Evolutionary conservation across 92 coral and sea anemone genomes (phyloP).

Genomic region (Siderastrea siderea): DNA sequence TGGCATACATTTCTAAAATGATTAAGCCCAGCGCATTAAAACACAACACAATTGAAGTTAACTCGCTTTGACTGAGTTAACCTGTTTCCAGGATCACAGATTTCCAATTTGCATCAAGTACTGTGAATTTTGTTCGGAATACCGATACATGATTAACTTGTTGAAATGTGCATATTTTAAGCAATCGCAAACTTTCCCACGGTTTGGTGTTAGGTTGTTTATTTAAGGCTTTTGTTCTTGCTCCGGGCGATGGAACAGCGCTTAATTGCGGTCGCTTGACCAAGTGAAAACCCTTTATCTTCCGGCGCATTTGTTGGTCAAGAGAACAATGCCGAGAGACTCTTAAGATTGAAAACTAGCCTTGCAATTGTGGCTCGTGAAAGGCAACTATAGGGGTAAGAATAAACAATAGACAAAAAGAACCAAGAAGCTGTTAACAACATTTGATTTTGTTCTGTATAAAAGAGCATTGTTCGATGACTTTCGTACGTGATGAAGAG

Average conservation of each 20-base stretch:
- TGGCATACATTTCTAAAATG: slow-evolving; percentile 19
- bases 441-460: background rate
- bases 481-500: background rate
- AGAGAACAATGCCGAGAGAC: slow-evolving; percentile 9
- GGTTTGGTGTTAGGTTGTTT: slow-evolving; percentile 37
- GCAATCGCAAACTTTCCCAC: slow-evolving; percentile 55
- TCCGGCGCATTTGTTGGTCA: slow-evolving; percentile 32
- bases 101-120: background rate
- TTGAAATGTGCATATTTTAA: slow-evolving; percentile 37
- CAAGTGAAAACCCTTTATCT: slow-evolving; percentile 13
- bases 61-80: background rate
- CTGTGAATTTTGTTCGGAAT: background rate
- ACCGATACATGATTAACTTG: slow-evolving; percentile 24
- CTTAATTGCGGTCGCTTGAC: slow-evolving; percentile 49
- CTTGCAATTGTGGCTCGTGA: slow-evolving; percentile 10
- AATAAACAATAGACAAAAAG: slow-evolving; percentile 41
- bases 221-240: slow-evolving; percentile 22
- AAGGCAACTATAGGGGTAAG: background rate
- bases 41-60: background rate
- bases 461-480: background rate
- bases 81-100: background rate
- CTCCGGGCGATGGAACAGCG: slow-evolving; percentile 12
- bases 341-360: slow-evolving; percentile 3
- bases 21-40: slow-evolving; percentile 1
- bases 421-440: slow-evolving; percentile 5